Conservation (phyloP, 2,888 invertebrate species). For the Endotricha flammealis region DNA sequence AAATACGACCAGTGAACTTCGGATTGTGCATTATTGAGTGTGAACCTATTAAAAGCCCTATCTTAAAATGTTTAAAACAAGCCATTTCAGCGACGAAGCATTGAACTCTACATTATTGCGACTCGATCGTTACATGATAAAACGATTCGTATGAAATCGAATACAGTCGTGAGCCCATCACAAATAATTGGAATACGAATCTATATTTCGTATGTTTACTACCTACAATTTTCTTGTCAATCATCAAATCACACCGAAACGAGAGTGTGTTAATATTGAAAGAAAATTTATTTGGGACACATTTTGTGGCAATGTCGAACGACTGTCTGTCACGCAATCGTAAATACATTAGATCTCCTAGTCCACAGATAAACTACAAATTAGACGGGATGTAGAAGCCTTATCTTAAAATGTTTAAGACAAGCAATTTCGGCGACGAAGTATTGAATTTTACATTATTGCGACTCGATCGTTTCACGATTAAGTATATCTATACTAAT, state of each 20-base stretch:
- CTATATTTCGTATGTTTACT: conserved; percentile 9
- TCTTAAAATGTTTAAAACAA: not conserved
- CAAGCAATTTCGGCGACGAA: not conserved
- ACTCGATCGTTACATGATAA: conserved; percentile 3
- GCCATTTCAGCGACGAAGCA: not conserved
- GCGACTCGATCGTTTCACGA: not conserved
- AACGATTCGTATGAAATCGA: conserved; percentile 7
- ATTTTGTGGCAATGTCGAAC: conserved; percentile 10
- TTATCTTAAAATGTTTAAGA: not conserved
- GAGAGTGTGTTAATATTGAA: conserved; percentile 7
- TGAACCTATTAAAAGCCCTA: not conserved
- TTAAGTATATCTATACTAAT: too few species aligned
- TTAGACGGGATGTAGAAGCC: too few species aligned
- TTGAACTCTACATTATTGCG: not conserved
- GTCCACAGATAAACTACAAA: not conserved
- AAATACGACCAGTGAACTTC: too few species aligned
- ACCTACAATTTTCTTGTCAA: conserved; percentile 11
- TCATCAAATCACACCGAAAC: conserved; percentile 3
- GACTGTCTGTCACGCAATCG: conserved; percentile 4
- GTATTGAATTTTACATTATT: not conserved
- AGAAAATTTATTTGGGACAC: conserved; percentile 11
- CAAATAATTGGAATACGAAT: conserved; percentile 15
- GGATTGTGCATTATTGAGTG: conserved; percentile 1
- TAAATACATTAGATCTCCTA: not conserved
- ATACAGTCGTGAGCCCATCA: conserved; percentile 6